Percentiles rank a stretch among this genome's conserved stretches.
These are phyloP conservation scores for Eilema caniola DNA, from an alignment of 2,888 invertebrate species.

Conservation along the genomic window DNA sequence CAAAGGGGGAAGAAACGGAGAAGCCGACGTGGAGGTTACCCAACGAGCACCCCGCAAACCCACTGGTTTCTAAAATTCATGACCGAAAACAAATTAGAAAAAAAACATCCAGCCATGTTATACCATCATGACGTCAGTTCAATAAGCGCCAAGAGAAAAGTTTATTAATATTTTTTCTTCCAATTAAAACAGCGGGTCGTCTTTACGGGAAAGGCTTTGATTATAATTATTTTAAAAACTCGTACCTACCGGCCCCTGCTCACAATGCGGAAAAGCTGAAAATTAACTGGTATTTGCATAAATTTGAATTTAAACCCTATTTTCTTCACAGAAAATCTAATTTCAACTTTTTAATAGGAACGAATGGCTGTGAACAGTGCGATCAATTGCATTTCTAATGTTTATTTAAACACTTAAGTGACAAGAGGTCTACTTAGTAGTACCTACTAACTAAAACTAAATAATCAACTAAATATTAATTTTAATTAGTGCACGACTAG, in stretches of 20 bases:
- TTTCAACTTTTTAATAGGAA: background rate
- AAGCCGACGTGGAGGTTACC: no score
- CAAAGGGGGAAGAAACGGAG: no score
- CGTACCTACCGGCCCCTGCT: background rate
- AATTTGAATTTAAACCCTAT: background rate
- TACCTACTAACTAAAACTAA: no score
- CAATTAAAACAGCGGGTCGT: background rate
- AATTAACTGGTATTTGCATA: background rate
- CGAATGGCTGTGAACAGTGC: background rate
- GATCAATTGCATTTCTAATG: background rate
- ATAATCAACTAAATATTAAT: no score
- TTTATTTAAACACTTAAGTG: background rate
- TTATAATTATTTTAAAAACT: constrained; percentile 5
- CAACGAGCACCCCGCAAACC: no score
- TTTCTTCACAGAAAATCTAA: background rate
- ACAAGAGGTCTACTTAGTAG: no score
- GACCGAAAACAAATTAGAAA: no score
- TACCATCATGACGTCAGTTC: background rate
- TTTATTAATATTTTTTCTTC: background rate
- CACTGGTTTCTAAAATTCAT: no score
- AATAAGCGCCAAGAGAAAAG: background rate
- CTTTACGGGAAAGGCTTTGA: background rate
- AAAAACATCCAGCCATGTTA: no score
- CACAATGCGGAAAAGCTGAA: background rate
- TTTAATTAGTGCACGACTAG: no score